Conservation (phyloP, 2,797 vertebrate species). For the Hydrophis major region DNA sequence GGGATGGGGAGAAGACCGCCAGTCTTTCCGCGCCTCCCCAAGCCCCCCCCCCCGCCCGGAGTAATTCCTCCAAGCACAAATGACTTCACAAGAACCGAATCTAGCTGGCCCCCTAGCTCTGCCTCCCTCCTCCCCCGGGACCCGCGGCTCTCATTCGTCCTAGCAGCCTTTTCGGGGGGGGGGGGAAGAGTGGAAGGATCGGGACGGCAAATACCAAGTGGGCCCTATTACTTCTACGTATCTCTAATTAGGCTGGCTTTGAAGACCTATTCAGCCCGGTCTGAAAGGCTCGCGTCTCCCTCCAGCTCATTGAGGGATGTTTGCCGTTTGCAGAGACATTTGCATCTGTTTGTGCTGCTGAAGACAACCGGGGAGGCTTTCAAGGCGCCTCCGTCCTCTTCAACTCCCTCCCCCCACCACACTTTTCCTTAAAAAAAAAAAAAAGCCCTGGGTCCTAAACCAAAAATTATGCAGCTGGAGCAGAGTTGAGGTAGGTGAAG, state of each 20-base stretch:
- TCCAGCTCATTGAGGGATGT: constrained; percentile 82
- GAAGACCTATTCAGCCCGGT: constrained; percentile 83
- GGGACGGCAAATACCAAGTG: constrained; percentile 80
- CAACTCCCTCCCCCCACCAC: not conserved
- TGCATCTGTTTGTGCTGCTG: constrained; percentile 92
- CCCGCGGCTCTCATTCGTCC: constrained; percentile 25
- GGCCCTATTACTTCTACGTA: constrained; percentile 87
- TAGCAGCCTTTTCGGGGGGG: constrained; percentile 57
- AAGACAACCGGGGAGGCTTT: constrained; percentile 68
- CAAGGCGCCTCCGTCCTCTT: constrained; percentile 21
- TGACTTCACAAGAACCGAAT: constrained; percentile 65
- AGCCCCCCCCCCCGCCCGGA: not conserved
- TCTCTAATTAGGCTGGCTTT: constrained; percentile 90
- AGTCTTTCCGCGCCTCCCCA: not conserved
- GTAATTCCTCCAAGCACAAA: constrained; percentile 49
- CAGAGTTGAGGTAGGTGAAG: constrained; percentile 59
- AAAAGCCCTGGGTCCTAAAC: constrained; percentile 13
- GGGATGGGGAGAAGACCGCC: not conserved
- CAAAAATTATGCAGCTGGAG: constrained; percentile 17
- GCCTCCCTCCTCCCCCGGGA: constrained; percentile 32
- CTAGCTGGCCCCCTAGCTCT: constrained; percentile 22
- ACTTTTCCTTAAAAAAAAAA: not conserved
- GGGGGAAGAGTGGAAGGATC: constrained; percentile 41
- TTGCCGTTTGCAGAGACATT: constrained; percentile 87
- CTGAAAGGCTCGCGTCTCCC: constrained; percentile 78